phyloP scores from a whole-genome alignment of 1,140 invertebrate species.

The Trichogramma pretiosum region DNA sequence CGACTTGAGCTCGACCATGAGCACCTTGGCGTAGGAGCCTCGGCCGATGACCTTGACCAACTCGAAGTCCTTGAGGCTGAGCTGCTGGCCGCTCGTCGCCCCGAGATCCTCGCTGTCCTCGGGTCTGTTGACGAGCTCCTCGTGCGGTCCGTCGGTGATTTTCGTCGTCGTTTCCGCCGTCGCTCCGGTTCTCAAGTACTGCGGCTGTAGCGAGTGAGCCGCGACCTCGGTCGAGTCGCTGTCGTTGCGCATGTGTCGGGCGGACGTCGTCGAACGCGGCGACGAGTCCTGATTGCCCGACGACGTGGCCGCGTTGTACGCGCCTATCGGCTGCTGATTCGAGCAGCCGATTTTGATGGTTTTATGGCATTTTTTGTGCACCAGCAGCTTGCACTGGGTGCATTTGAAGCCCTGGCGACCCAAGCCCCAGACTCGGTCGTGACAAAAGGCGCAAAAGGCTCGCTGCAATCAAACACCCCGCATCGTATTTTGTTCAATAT shows the following conservation, averaged over 20 bases:
- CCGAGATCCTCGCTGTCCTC: constrained; percentile 40
- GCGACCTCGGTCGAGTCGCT: too few species aligned
- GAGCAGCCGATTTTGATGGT: constrained; percentile 78
- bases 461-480: too few species aligned
- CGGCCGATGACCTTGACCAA: constrained; percentile 95
- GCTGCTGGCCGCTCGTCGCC: constrained; percentile 63
- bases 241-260: constrained; percentile 24
- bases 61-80: constrained; percentile 94
- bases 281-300: background rate
- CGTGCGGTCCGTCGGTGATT: constrained; percentile 2
- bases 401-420: constrained; percentile 98
- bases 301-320: constrained; percentile 26
- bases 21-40: constrained; percentile 98
- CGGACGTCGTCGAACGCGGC: constrained; percentile 30
- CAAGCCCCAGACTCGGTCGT: constrained; percentile 97
- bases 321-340: constrained; percentile 33
- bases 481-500: too few species aligned
- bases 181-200: too few species aligned
- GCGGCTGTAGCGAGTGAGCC: too few species aligned
- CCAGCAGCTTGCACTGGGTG: constrained; percentile 94
- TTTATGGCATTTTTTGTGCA: constrained; percentile 99
- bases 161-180: constrained; percentile 2
- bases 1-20: constrained; percentile 95
- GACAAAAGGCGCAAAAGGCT: constrained; percentile 95
- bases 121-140: constrained; percentile 5